Evolutionary conservation across 2,797 vertebrate species (phyloP), one percentile per base, ranked within the genome.

Genomic region (Anisognathus igniventris): DNA sequence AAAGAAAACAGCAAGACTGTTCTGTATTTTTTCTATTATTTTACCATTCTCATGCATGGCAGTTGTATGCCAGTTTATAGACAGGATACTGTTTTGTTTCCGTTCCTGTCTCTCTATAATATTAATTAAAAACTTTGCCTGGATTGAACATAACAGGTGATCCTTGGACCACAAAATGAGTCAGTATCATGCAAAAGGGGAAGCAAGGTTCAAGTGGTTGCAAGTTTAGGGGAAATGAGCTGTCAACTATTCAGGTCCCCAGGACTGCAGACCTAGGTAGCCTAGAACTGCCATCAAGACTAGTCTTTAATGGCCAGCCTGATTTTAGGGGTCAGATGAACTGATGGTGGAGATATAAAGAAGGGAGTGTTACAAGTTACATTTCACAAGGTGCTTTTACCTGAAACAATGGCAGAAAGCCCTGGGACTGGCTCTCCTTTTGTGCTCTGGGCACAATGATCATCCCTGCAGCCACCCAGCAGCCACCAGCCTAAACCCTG

Each of bases 361-460:
- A 76, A 57, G 24, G 24, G n/a, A 48, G 12, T n/a, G 25, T 60
- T 24, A 7, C 1, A 2, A 56, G 33, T 51, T 73, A 45, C 0
- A 0, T 86, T 88, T 88, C 66, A 37, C n/a, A 14, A 6, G 18
- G 23, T 65, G n/a, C 13, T 79, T 89, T 79, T 30, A 42, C 37
- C 47, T 89, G n/a, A 65, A 60, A 53, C 30, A 71, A 11, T 2
- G 40, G 18, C 42, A 76, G 40, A 61, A 90, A 54, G 22, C 30
- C 45, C 45, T 53, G 24, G 7, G 20, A n/a, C 30, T 61, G 65
- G 6, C 42, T 54, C 42, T 66, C 5, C 33, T 64, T 76, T 53
- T 0, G 0, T 33, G 47, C 28, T 77, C 54, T 22, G 51, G 33
- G 47, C 70, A 78, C 28, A 9, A n/a, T 9, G 33, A 64, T 20